Conservation (phyloP, 2,797 vertebrate species). For the Glyptemys insculpta region DNA sequence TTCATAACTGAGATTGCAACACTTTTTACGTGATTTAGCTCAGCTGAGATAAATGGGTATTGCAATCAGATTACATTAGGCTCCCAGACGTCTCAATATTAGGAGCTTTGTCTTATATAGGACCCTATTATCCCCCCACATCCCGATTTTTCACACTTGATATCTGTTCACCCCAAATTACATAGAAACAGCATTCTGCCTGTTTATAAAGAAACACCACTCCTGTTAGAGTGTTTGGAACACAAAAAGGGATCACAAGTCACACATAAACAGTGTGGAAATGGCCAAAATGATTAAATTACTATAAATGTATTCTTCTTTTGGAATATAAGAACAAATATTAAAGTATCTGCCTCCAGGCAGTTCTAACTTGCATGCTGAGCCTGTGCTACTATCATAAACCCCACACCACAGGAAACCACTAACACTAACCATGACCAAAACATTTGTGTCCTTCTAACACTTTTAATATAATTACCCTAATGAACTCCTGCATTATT, state of each 20-base stretch:
- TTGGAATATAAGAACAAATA: constrained; percentile 70
- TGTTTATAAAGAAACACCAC: not conserved
- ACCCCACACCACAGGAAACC: constrained; percentile 68
- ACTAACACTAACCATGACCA: constrained; percentile 64
- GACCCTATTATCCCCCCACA: not conserved
- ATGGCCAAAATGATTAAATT: constrained; percentile 61
- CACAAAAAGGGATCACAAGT: constrained; percentile 2
- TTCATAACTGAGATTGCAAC: not conserved
- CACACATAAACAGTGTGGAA: not conserved
- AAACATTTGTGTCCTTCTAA: constrained; percentile 63
- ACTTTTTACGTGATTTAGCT: not conserved
- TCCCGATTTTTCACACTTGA: not conserved
- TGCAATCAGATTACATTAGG: not conserved
- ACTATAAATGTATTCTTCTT: constrained; percentile 50
- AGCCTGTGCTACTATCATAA: constrained; percentile 70
- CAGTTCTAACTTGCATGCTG: constrained; percentile 71
- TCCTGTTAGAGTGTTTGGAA: not conserved
- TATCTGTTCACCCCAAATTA: not conserved
- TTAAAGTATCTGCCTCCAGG: constrained; percentile 58
- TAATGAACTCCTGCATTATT: constrained; percentile 67
- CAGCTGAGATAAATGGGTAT: not conserved
- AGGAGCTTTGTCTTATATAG: not conserved
- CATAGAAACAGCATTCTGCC: not conserved
- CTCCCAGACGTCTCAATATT: not conserved
- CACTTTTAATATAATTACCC: constrained; percentile 64